phyloP scores from a whole-genome alignment of 1,140 invertebrate genomes.

The Zaprionus ghesquierei region DNA sequence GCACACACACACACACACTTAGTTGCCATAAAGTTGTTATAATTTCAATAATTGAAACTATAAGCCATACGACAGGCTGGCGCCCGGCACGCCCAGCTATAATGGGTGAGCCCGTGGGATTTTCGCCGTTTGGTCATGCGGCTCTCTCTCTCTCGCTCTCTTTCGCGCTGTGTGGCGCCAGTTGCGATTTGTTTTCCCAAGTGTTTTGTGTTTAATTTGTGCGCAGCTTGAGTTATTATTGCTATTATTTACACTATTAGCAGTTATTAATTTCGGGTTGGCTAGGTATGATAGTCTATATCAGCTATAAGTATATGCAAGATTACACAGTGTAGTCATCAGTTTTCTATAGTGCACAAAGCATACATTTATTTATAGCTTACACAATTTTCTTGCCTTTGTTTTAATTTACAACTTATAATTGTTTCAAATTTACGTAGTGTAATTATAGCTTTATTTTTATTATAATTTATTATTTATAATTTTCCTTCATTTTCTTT shows the following conservation, averaged over 20 bases:
- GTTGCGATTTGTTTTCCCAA: neutral
- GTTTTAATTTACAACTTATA: too few species aligned
- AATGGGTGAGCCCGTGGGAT: conserved; percentile 3
- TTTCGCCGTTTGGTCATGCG: neutral
- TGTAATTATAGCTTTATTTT: neutral
- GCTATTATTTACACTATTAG: neutral
- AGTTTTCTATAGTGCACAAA: neutral
- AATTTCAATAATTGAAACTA: conserved; percentile 63
- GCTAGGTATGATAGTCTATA: neutral
- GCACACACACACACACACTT: conserved; percentile 17
- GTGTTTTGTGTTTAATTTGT: neutral
- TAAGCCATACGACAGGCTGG: neutral
- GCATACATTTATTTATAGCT: neutral
- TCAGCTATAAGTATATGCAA: too few species aligned
- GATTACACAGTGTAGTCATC: neutral
- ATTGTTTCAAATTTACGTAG: too few species aligned
- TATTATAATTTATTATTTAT: neutral
- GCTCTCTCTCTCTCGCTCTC: neutral
- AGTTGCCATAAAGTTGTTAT: conserved; percentile 22
- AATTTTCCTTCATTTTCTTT: neutral
- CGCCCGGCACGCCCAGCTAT: neutral
- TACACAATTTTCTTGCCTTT: neutral
- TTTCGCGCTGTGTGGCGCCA: neutral
- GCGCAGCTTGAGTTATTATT: neutral
- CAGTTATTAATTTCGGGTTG: neutral